Evolutionary conservation across 2,113 vertebrate genomes (phyloP).

Genomic region (Sceloporus tristichus): DNA sequence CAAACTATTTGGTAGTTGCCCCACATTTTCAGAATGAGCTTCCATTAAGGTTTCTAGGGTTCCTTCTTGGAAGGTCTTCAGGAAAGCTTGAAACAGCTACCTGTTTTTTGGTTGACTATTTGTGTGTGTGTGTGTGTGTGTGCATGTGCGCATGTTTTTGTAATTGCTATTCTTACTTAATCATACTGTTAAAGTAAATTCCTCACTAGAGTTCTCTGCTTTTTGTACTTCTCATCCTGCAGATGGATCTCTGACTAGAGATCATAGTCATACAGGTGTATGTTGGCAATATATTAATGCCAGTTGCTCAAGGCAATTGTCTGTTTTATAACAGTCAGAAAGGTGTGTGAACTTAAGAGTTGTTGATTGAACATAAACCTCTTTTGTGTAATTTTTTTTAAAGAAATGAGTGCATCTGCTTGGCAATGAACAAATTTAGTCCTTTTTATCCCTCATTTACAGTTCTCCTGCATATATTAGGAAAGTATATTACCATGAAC

Average conservation of each 20-base stretch:
- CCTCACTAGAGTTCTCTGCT: too few relatives aligned
- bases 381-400: neutral
- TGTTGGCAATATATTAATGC: neutral
- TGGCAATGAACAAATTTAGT: neutral
- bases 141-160: too few relatives aligned
- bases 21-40: neutral
- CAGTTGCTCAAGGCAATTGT: neutral
- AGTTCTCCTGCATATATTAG: slow-evolving; percentile 1
- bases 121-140: too few relatives aligned
- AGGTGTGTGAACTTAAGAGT: neutral
- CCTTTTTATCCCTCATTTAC: neutral
- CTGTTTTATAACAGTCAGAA: neutral
- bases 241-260: neutral
- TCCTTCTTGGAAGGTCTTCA: too few relatives aligned
- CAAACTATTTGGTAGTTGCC: neutral
- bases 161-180: too few relatives aligned
- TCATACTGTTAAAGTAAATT: too few relatives aligned
- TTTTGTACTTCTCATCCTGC: neutral
- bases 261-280: neutral
- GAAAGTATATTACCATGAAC: slow-evolving; percentile 12
- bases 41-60: too few relatives aligned
- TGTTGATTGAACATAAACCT: slow-evolving; percentile 12
- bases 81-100: too few relatives aligned
- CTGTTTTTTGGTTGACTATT: too few relatives aligned
- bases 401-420: neutral